phyloP scores from a whole-genome alignment of 2,888 invertebrate species.

The Parasteatoda lunata region DNA sequence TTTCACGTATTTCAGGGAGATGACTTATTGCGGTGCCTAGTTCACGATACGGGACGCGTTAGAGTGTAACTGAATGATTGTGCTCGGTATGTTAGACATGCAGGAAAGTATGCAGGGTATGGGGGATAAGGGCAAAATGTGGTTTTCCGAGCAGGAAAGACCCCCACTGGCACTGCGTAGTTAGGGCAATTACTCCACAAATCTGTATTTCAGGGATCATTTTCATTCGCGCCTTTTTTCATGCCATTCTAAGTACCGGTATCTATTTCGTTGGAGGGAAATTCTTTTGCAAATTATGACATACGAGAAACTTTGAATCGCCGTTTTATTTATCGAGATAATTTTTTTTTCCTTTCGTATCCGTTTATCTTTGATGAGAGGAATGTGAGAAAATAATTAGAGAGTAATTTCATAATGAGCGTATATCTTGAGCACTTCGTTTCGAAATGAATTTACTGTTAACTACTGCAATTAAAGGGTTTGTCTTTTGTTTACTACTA shows the following conservation, averaged over 20 bases:
- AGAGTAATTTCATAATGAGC: too few species aligned
- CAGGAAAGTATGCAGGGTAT: slow-evolving; percentile 30
- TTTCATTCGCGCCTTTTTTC: slow-evolving; percentile 32
- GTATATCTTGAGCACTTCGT: too few species aligned
- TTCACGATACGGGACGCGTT: slow-evolving; percentile 43
- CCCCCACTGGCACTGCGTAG: slow-evolving; percentile 8
- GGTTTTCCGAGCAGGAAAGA: slow-evolving; percentile 32
- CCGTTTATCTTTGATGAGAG: too few species aligned
- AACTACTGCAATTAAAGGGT: too few species aligned
- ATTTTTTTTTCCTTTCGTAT: too few species aligned
- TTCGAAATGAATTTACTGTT: too few species aligned
- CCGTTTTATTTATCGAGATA: too few species aligned
- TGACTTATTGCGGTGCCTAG: slow-evolving; percentile 57
- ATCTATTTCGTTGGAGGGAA: slow-evolving; percentile 1
- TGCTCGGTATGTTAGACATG: slow-evolving; percentile 62
- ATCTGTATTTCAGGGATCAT: slow-evolving; percentile 26
- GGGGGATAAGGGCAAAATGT: slow-evolving; percentile 47
- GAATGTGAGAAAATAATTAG: too few species aligned
- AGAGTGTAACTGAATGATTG: slow-evolving; percentile 64
- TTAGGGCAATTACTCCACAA: slow-evolving; percentile 35
- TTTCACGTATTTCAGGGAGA: slow-evolving; percentile 51
- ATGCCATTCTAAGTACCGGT: slow-evolving; percentile 3
- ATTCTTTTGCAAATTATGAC: slow-evolving; percentile 25
- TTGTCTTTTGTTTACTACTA: too few species aligned
- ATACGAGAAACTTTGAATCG: not conserved